These are phyloP conservation scores for Peromyscus attwateri DNA, from an alignment of 2,797 vertebrate species.

Conservation along the genomic window DNA sequence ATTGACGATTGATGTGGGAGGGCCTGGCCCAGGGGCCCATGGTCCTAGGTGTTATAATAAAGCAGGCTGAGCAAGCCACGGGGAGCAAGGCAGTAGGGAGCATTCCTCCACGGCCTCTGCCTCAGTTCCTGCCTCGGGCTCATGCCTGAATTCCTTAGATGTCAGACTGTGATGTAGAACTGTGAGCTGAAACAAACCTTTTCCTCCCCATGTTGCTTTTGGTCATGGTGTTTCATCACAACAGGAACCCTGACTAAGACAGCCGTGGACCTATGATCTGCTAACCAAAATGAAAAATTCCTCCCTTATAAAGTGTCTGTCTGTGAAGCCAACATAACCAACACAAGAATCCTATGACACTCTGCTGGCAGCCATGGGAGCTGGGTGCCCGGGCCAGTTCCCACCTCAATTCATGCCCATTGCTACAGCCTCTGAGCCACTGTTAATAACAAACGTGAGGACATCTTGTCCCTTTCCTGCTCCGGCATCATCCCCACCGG, in stretches of 20 bases:
- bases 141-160: background rate
- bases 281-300: background rate
- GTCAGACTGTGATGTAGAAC: no score
- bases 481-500: accelerated
- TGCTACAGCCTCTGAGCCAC: background rate
- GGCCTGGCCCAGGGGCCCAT: no score
- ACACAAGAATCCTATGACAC: background rate
- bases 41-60: background rate
- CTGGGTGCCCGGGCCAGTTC: background rate
- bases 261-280: background rate
- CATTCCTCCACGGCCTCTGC: background rate
- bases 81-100: background rate
- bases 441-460: no score
- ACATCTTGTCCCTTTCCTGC: accelerated
- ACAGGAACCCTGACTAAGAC: background rate
- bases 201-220: background rate
- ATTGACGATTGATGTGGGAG: background rate
- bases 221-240: background rate
- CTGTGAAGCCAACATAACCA: background rate
- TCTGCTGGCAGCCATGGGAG: no score
- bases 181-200: background rate
- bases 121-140: background rate
- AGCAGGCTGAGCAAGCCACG: background rate
- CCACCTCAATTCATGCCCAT: accelerated
- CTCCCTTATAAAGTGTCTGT: background rate